Evolutionary conservation across 2,113 vertebrate genomes (phyloP).

Genomic region (Phalacrocorax aristotelis): DNA sequence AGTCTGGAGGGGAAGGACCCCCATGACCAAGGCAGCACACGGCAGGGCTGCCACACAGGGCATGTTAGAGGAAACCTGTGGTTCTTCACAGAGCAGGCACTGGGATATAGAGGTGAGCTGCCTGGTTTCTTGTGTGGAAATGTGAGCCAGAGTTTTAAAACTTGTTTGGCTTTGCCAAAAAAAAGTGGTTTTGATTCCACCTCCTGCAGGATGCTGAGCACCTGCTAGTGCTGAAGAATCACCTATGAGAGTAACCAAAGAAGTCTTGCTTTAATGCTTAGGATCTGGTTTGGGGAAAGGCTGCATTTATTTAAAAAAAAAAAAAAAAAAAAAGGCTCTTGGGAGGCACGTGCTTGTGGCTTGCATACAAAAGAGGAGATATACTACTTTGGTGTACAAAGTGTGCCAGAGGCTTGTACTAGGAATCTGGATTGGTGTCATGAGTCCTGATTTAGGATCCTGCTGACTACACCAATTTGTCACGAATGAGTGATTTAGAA

Average conservation of each 20-base stretch:
- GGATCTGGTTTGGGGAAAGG: not conserved
- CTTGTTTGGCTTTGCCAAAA: not conserved
- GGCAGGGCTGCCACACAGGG: rapidly evolving
- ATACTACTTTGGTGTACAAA: not conserved
- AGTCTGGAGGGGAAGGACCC: not conserved
- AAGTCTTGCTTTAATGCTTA: not conserved
- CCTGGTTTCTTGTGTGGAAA: not conserved
- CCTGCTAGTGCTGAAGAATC: not conserved
- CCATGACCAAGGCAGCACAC: rapidly evolving
- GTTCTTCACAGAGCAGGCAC: not conserved
- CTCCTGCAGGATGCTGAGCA: not conserved
- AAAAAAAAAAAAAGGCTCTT: not conserved
- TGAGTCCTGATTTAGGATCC: too few species aligned
- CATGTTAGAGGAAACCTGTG: rapidly evolving
- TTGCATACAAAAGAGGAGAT: not conserved
- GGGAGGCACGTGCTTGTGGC: not conserved
- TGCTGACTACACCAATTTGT: too few species aligned
- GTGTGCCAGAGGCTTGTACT: not conserved
- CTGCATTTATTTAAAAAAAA: not conserved
- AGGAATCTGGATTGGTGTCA: too few species aligned
- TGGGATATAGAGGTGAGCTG: not conserved
- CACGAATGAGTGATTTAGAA: too few species aligned
- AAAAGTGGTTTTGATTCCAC: not conserved
- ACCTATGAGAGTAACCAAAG: not conserved
- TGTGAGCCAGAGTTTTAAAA: not conserved